phyloP scores from a whole-genome alignment of 2,888 invertebrate species.

The Netelia melanura region DNA sequence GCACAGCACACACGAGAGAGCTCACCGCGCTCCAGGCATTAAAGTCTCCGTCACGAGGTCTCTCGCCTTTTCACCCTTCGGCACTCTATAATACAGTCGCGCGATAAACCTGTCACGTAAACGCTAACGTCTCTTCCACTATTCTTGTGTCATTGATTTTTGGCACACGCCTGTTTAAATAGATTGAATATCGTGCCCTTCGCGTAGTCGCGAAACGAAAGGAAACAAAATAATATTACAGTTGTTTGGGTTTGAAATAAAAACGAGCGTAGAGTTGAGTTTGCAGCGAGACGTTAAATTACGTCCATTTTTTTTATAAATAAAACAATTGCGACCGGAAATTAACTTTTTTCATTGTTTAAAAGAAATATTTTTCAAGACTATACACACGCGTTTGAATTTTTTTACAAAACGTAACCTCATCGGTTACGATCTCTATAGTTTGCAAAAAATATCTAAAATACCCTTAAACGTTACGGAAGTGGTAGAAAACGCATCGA shows the following conservation, averaged over 20 bases:
- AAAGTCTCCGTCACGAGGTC: constrained; percentile 71
- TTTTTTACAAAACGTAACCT: too few species aligned
- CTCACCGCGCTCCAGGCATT: constrained; percentile 68
- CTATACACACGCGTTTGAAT: too few species aligned
- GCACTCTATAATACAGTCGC: constrained; percentile 66
- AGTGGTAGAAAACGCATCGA: not conserved
- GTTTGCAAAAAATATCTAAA: not conserved
- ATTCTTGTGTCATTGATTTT: constrained; percentile 60
- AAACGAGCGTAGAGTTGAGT: too few species aligned
- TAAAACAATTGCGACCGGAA: too few species aligned
- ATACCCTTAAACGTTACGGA: not conserved
- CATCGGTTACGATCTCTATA: too few species aligned
- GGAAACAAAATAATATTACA: too few species aligned
- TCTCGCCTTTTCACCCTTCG: constrained; percentile 59
- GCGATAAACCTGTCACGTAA: constrained; percentile 68
- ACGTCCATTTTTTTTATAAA: too few species aligned
- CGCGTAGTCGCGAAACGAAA: not conserved
- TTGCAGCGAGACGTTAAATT: too few species aligned
- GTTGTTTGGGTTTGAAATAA: too few species aligned
- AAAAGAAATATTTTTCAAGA: too few species aligned
- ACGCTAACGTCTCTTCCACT: constrained; percentile 51
- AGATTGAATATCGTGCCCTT: too few species aligned
- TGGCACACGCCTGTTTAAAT: not conserved
- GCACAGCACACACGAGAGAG: constrained; percentile 52
- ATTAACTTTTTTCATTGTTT: too few species aligned